Evolutionary conservation across 2,797 vertebrate species (phyloP).

Genomic region (Momotus momota): DNA sequence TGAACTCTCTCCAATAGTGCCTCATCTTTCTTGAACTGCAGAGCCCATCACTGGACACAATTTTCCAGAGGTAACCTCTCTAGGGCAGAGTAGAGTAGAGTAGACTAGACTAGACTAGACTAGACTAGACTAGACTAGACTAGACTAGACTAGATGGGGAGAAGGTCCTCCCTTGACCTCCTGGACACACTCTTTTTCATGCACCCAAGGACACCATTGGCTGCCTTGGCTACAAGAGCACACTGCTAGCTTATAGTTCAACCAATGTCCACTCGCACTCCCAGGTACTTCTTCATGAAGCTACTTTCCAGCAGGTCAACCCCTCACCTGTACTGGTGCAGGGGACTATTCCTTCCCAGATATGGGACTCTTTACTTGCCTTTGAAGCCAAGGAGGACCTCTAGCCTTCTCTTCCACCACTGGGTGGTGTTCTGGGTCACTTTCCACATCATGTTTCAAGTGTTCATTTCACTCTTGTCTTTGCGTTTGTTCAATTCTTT

Average conservation of each 20-base stretch:
- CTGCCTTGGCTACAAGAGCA: too few species aligned
- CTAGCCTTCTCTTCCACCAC: not conserved
- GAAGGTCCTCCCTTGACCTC: too few species aligned
- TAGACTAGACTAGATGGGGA: too few species aligned
- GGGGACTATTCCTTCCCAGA: not conserved
- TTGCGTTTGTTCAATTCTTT: not conserved
- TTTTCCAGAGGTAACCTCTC: too few species aligned
- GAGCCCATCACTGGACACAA: too few species aligned
- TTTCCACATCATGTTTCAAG: not conserved
- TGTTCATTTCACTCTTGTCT: not conserved
- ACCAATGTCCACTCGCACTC: not conserved
- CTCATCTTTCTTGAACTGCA: too few species aligned
- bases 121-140: too few species aligned
- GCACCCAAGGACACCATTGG: too few species aligned
- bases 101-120: too few species aligned
- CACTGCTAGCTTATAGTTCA: not conserved
- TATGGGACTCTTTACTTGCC: not conserved
- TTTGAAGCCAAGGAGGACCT: not conserved
- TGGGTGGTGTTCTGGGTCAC: not conserved
- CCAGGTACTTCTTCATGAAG: not conserved
- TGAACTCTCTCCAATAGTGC: too few species aligned
- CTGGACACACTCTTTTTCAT: too few species aligned
- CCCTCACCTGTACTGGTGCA: not conserved
- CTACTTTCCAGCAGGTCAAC: not conserved
- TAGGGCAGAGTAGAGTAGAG: too few species aligned